Percentiles rank a stretch among this genome's conserved stretches.
These are phyloP conservation scores for Penaeus chinensis DNA, from an alignment of 1,140 invertebrate species.

Conservation along the genomic window DNA sequence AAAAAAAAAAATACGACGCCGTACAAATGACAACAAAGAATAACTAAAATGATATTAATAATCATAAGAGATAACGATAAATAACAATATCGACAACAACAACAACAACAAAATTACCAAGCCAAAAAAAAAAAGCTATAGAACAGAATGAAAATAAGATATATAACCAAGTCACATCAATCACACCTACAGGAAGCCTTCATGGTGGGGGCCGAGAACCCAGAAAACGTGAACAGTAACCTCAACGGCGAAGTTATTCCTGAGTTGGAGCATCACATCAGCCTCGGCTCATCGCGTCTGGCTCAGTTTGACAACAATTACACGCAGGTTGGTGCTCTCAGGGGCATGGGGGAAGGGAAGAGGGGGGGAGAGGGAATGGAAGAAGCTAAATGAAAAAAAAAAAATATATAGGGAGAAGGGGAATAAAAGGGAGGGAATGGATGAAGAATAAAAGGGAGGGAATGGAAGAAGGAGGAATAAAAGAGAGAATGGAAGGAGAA, in stretches of 20 bases:
- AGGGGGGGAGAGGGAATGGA: too few species aligned
- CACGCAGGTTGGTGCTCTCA: conserved; percentile 19
- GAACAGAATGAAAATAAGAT: not conserved
- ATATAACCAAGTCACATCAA: not conserved
- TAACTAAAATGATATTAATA: too few species aligned
- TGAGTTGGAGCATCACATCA: conserved; percentile 45
- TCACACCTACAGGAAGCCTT: conserved; percentile 30
- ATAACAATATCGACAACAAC: too few species aligned
- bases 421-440: too few species aligned
- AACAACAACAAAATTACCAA: not conserved
- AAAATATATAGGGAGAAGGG: too few species aligned
- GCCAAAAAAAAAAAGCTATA: not conserved
- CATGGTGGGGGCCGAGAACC: conserved; percentile 13
- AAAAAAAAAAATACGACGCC: too few species aligned
- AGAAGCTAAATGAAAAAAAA: too few species aligned
- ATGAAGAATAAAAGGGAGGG: too few species aligned
- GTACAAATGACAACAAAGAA: too few species aligned
- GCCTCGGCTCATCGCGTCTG: conserved; percentile 25
- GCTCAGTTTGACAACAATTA: conserved; percentile 14
- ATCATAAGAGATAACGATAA: too few species aligned
- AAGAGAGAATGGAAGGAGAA: too few species aligned
- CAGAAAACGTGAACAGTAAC: not conserved
- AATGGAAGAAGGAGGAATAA: too few species aligned
- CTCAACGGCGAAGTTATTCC: not conserved
- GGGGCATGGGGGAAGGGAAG: not conserved